Evolutionary conservation across 2,797 vertebrate species (phyloP), one percentile per base, ranked within the genome.

Genomic region (Falco novaeseelandiae): DNA sequence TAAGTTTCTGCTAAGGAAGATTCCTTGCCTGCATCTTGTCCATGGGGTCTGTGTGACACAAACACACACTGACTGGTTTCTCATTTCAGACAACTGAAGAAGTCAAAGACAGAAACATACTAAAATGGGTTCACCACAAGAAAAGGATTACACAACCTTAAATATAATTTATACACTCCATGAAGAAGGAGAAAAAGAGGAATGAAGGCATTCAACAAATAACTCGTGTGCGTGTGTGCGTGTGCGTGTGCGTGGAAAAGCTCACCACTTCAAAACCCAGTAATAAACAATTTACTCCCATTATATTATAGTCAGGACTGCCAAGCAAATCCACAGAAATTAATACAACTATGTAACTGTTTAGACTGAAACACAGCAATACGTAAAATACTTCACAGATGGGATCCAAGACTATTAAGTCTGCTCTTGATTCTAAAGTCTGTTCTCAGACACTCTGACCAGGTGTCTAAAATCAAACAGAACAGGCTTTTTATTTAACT

Each of bases 321-420:
- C 48, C 54, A 89, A 86, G 76, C 34, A 91, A 89, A 46, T 65
- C 74, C 27, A 81, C 6, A 83, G 55, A 67, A 49, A 62, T 66
- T 79, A 95, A 83, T 67, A 65, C 69, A 79, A 81, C 59, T 54
- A 73, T 34, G 52, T 32, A 77, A 63, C 90, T 85, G 32, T 87
- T 94, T 78, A 93, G 81, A 83, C 78, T 95, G 46, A 52, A 89
- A 57, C 54, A 67, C 19, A 87, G 70, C 8, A 93, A 96, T 14
- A 83, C 34, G 29, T 89, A 49, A 80, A 96, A 93, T 51, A 69
- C 46, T 78, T 65, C 44, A 40, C 74, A 94, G 78, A 87, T 61
- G 42, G 49, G 38, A 89, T 74, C 46, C 26, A 78, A 74, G 32
- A 55, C 54, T 55, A 49, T n/a, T 32, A 85, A 83, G 61, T 51